Evolutionary conservation across 2,888 invertebrate genomes (phyloP).

Genomic region (Dryobotodes eremita): DNA sequence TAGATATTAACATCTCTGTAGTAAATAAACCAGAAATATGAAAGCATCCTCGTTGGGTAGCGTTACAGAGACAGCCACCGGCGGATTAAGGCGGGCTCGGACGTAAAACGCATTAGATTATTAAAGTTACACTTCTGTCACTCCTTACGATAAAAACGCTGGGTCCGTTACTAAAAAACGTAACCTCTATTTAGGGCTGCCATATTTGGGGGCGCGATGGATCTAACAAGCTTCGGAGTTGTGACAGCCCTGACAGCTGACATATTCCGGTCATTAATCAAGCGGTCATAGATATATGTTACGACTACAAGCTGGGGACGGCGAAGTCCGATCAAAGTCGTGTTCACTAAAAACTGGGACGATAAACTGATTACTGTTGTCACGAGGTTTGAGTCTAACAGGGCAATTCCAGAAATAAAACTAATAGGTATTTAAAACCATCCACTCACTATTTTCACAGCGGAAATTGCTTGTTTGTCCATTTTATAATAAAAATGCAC

Average conservation of each 20-base stretch:
- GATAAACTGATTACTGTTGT: conserved; percentile 63
- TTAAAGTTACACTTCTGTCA: conserved; percentile 80
- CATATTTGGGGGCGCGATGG: conserved; percentile 83
- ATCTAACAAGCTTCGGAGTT: conserved; percentile 88
- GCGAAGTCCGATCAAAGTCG: conserved; percentile 71
- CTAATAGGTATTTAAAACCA: conserved; percentile 22
- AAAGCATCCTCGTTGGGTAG: conserved; percentile 60
- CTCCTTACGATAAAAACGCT: conserved; percentile 80
- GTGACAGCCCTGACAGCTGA: conserved; percentile 89
- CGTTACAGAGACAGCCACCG: conserved; percentile 42
- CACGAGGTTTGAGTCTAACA: conserved; percentile 18
- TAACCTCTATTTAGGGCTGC: conserved; percentile 84
- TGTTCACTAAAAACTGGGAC: conserved; percentile 65
- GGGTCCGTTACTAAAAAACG: conserved; percentile 83
- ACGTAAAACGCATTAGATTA: conserved; percentile 78
- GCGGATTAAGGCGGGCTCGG: conserved; percentile 61
- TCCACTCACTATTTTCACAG: conserved; percentile 23
- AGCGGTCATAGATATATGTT: conserved; percentile 83
- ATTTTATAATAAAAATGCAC: conserved; percentile 31
- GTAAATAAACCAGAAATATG: conserved; percentile 62
- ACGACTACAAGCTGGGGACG: conserved; percentile 76
- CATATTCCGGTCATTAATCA: conserved; percentile 89
- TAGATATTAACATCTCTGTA: conserved; percentile 56
- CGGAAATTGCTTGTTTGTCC: conserved; percentile 16
- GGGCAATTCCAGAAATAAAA: conserved; percentile 26